Percentiles rank a stretch among this genome's conserved stretches.
phyloP scores from a whole-genome alignment of 2,888 invertebrate species.

The Habrosyne pyritoides region DNA sequence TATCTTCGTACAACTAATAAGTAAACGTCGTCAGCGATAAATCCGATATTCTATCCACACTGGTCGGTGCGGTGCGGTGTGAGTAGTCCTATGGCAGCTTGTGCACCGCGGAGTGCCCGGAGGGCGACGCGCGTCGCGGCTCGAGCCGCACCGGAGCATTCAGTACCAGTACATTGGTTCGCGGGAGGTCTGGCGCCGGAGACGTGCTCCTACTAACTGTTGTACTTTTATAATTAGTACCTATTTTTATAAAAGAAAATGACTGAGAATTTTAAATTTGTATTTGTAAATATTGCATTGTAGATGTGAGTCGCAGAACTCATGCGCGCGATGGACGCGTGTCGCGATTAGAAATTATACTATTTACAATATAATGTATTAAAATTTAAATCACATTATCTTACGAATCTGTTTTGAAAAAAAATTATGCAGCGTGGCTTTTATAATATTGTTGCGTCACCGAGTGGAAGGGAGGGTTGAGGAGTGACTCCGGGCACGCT shows the following conservation, averaged over 20 bases:
- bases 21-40: too few species aligned
- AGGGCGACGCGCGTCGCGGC: too few species aligned
- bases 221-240: constrained; percentile 30
- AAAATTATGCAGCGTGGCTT: background rate
- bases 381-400: background rate
- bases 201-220: constrained; percentile 12
- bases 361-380: constrained; percentile 26
- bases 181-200: background rate
- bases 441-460: background rate
- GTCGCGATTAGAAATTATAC: constrained; percentile 31
- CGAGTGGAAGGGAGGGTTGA: background rate
- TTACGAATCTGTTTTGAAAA: background rate
- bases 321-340: constrained; percentile 7
- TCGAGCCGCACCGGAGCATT: too few species aligned
- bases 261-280: constrained; percentile 42
- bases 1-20: too few species aligned
- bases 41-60: too few species aligned
- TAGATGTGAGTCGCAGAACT: constrained; percentile 18
- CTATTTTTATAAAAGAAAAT: constrained; percentile 47
- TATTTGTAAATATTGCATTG: constrained; percentile 43
- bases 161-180: background rate
- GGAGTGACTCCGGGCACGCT: background rate
- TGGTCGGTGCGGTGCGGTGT: too few species aligned
- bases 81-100: too few species aligned
- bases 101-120: too few species aligned